These are phyloP conservation scores for Harpagus bidentatus DNA, from an alignment of 2,113 vertebrate species.

Conservation along the genomic window DNA sequence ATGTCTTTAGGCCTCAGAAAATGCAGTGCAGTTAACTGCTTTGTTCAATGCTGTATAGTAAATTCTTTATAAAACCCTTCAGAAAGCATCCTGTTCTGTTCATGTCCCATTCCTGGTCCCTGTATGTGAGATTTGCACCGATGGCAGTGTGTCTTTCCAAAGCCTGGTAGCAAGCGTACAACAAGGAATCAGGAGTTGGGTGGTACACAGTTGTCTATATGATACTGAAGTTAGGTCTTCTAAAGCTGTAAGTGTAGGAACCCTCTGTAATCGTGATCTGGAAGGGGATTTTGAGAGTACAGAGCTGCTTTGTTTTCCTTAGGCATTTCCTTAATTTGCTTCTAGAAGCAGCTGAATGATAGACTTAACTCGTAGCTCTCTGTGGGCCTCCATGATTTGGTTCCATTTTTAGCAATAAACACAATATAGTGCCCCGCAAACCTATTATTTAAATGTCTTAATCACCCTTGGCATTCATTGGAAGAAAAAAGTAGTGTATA, in stretches of 20 bases:
- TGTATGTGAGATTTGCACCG: neutral
- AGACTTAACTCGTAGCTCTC: neutral
- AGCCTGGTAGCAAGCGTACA: neutral
- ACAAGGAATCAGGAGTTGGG: neutral
- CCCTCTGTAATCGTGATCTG: neutral
- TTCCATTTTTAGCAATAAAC: neutral
- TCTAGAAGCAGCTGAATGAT: neutral
- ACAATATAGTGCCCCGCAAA: neutral
- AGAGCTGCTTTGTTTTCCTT: neutral
- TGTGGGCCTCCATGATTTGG: neutral
- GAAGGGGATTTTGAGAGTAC: neutral
- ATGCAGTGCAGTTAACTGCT: neutral
- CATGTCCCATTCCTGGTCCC: neutral
- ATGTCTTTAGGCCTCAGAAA: neutral
- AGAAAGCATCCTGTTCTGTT: neutral
- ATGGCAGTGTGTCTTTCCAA: neutral
- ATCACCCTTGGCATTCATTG: neutral
- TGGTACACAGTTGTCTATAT: fast-evolving
- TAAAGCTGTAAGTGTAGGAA: neutral
- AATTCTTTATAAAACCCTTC: neutral
- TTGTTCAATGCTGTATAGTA: neutral
- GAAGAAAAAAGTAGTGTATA: neutral
- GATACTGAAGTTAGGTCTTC: neutral
- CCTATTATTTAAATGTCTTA: neutral
- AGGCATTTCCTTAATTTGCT: neutral